Percentiles rank a stretch among this genome's conserved stretches.
These are phyloP conservation scores for Diabrotica virgifera DNA, from an alignment of 1,140 invertebrate genomes.

Conservation along the genomic window DNA sequence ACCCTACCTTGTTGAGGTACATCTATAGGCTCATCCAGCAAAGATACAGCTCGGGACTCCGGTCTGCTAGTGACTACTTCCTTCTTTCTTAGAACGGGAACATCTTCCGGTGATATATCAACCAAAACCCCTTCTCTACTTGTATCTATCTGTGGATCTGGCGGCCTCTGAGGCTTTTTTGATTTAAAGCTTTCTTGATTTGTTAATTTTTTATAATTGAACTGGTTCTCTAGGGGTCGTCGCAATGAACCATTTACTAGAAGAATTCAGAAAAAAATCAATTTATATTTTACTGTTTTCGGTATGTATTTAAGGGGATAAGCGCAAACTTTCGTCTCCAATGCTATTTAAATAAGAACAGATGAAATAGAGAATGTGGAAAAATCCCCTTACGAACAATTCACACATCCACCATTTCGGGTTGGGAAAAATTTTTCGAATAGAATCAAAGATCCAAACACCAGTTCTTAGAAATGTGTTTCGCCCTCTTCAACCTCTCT, in stretches of 20 bases:
- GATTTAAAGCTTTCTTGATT: slow-evolving; percentile 56
- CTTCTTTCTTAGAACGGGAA: slow-evolving; percentile 34
- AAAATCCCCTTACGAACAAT: too few species aligned
- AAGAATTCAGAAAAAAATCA: background rate
- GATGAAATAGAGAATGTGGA: too few species aligned
- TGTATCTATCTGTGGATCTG: slow-evolving; percentile 51
- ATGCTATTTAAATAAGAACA: too few species aligned
- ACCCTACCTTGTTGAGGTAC: slow-evolving; percentile 51
- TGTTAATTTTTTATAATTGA: slow-evolving; percentile 71
- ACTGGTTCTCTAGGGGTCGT: slow-evolving; percentile 59
- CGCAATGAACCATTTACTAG: slow-evolving; percentile 32
- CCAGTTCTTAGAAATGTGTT: too few species aligned
- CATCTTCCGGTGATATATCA: slow-evolving; percentile 58
- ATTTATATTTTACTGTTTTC: too few species aligned
- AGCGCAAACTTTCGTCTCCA: too few species aligned
- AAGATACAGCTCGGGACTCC: slow-evolving; percentile 52
- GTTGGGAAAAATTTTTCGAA: too few species aligned
- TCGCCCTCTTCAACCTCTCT: too few species aligned
- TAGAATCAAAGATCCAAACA: too few species aligned
- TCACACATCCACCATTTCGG: too few species aligned
- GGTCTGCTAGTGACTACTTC: slow-evolving; percentile 11
- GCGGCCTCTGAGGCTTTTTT: slow-evolving; percentile 52
- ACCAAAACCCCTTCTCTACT: slow-evolving; percentile 57
- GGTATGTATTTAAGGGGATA: too few species aligned
- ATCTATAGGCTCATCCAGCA: slow-evolving; percentile 77